Conservation (phyloP, 1,140 invertebrate species). For the Phymorhynchus buccinoides region DNA sequence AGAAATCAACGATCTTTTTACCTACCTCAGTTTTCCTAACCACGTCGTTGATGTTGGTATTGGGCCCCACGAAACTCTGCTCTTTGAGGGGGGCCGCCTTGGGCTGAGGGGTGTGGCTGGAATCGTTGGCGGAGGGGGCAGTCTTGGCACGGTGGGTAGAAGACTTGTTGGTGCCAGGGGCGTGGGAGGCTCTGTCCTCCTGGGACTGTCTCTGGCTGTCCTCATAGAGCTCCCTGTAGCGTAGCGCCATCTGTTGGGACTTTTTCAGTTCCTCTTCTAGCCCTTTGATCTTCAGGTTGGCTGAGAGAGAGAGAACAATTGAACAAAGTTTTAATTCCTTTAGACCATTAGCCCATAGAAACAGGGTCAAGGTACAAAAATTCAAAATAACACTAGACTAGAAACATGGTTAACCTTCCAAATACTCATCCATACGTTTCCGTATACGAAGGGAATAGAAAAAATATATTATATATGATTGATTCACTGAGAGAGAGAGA, state of each 20-base stretch:
- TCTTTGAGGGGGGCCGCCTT: conserved; percentile 26
- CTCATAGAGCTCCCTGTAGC: conserved; percentile 27
- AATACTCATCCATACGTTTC: too few relatives aligned
- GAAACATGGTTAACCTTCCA: too few relatives aligned
- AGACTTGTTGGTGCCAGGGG: background rate
- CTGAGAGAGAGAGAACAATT: background rate
- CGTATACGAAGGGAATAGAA: too few relatives aligned
- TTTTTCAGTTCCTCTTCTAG: conserved; percentile 20
- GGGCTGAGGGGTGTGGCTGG: background rate
- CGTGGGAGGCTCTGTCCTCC: background rate
- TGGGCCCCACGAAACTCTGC: conserved; percentile 27
- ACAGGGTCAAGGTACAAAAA: too few relatives aligned
- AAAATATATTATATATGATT: too few relatives aligned
- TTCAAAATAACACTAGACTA: too few relatives aligned
- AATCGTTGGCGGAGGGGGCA: background rate
- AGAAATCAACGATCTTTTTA: too few relatives aligned
- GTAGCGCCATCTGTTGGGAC: conserved; percentile 32
- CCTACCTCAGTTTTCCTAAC: conserved; percentile 32
- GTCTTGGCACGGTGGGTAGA: background rate
- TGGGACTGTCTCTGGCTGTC: conserved; percentile 12
- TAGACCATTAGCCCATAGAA: too few relatives aligned
- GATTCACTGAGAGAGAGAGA: too few relatives aligned
- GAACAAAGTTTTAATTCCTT: too few relatives aligned
- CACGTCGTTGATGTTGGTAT: conserved; percentile 29
- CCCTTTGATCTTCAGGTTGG: conserved; percentile 30